Evolutionary conservation across 2,797 vertebrate genomes (phyloP).

Genomic region (Manis pentadactyla): DNA sequence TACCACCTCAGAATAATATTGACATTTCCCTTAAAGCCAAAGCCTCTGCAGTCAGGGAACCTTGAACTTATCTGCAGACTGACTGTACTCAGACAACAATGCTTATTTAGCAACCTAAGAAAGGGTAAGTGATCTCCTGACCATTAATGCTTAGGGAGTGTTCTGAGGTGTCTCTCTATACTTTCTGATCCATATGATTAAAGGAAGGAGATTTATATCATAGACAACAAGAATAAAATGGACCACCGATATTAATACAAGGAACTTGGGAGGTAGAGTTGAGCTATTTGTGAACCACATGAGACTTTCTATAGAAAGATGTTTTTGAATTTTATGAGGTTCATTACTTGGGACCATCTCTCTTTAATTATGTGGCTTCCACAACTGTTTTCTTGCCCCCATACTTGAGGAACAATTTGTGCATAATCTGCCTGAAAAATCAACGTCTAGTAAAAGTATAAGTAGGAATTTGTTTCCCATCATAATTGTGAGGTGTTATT

Average conservation of each 20-base stretch:
- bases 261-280: not conserved
- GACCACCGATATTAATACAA: not conserved
- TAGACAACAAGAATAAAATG: not conserved
- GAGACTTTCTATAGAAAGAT: not conserved
- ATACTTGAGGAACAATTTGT: not conserved
- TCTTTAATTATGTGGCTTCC: not conserved
- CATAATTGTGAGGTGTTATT: not conserved
- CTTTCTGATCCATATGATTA: not conserved
- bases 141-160: not conserved
- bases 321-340: not conserved
- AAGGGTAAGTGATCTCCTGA: not conserved
- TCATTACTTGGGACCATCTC: not conserved
- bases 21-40: slow-evolving; percentile 24
- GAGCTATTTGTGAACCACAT: not conserved
- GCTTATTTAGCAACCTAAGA: not conserved
- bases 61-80: not conserved
- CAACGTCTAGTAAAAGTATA: not conserved
- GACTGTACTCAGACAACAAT: not conserved
- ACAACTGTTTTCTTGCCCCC: not conserved
- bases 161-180: not conserved
- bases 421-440: slow-evolving; percentile 9
- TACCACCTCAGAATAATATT: not conserved
- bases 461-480: not conserved
- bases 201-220: not conserved
- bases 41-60: not conserved